Percentiles rank a stretch among this genome's conserved stretches.
These are phyloP conservation scores for Biston stratarius DNA, from an alignment of 2,888 invertebrate genomes.

Conservation along the genomic window DNA sequence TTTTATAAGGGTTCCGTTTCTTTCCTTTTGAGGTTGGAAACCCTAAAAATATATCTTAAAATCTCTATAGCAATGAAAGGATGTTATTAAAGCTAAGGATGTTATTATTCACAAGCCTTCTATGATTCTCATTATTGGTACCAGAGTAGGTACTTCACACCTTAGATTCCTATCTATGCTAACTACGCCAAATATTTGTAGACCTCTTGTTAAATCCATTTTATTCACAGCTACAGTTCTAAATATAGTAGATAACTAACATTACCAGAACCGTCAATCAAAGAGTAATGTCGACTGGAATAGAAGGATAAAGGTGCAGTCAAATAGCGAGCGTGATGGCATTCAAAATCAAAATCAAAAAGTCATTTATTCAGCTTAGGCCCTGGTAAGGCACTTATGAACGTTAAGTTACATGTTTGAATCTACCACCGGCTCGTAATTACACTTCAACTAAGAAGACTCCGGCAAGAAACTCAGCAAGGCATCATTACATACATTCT, in stretches of 20 bases:
- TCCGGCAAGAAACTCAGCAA: too few species aligned
- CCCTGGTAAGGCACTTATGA: too few species aligned
- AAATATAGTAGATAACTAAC: constrained; percentile 20
- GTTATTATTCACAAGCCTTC: constrained; percentile 42
- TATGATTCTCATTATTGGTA: constrained; percentile 51
- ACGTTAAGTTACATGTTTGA: too few species aligned
- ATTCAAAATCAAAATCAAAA: neutral
- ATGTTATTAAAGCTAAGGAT: constrained; percentile 38
- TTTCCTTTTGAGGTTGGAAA: too few species aligned
- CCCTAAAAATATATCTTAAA: too few species aligned
- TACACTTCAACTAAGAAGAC: too few species aligned
- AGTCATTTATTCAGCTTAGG: too few species aligned
- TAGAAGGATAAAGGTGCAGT: constrained; percentile 29
- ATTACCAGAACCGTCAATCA: constrained; percentile 31
- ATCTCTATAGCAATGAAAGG: neutral
- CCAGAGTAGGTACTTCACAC: constrained; percentile 55
- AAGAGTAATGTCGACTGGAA: constrained; percentile 20
- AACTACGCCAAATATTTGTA: constrained; percentile 31
- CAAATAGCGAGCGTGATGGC: neutral
- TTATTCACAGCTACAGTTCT: constrained; percentile 20
- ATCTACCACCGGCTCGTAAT: too few species aligned
- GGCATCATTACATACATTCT: too few species aligned
- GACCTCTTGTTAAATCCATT: constrained; percentile 16
- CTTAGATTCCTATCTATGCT: constrained; percentile 52
- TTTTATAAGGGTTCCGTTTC: too few species aligned